A percentile compares a stretch with the other conserved stretches of the same genome.
phyloP scores from a whole-genome alignment of 1,140 invertebrate genomes.

The Meloidogyne floridensis region DNA sequence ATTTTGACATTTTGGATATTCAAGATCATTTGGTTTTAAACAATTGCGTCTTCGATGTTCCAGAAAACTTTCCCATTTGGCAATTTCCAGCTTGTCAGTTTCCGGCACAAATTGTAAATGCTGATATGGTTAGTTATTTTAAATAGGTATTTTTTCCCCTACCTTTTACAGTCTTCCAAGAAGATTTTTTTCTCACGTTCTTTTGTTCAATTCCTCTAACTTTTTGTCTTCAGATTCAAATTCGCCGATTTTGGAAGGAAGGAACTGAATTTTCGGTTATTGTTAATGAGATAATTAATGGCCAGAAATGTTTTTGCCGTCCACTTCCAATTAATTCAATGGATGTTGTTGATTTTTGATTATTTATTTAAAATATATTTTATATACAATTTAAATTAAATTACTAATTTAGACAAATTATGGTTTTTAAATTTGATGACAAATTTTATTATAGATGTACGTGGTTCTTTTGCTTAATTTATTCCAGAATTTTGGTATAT shows the following conservation, averaged over 20 bases:
- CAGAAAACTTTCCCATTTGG: not conserved
- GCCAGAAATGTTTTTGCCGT: not conserved
- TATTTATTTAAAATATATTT: not conserved
- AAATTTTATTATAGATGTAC: not conserved
- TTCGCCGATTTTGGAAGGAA: not conserved
- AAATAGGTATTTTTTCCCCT: not conserved
- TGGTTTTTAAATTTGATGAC: not conserved
- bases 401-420: not conserved
- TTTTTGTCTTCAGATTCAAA: not conserved
- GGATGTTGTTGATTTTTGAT: not conserved
- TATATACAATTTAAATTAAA: not conserved
- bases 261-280: not conserved
- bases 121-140: conserved; percentile 8
- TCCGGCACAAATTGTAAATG: not conserved
- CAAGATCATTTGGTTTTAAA: not conserved
- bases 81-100: not conserved
- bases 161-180: too few species aligned
- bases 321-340: not conserved
- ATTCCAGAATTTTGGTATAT: not conserved
- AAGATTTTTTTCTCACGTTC: too few species aligned
- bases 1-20: not conserved
- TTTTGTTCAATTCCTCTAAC: too few species aligned
- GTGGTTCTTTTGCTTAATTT: not conserved
- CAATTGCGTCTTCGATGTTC: not conserved
- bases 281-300: not conserved